phyloP scores from a whole-genome alignment of 2,888 invertebrate species.

The Brassicogethes aeneus region DNA sequence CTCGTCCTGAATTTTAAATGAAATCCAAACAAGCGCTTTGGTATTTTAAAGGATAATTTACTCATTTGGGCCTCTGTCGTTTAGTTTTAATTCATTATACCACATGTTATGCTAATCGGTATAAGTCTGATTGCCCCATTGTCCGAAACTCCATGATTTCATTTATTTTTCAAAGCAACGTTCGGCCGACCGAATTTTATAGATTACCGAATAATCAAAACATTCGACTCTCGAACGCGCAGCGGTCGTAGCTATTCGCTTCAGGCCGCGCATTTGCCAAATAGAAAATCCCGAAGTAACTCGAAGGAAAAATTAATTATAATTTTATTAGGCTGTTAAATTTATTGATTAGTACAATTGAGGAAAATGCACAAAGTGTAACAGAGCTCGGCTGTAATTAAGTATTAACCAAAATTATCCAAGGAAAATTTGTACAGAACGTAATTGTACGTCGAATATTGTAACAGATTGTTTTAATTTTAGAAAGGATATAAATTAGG shows the following conservation, averaged over 20 bases:
- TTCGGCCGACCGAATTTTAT: no score
- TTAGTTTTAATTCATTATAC: neutral
- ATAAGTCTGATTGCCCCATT: neutral
- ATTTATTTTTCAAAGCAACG: slow-evolving; percentile 1
- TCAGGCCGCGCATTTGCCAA: no score
- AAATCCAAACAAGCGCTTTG: slow-evolving; percentile 11
- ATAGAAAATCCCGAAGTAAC: no score
- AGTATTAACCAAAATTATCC: slow-evolving; percentile 16
- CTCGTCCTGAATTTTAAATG: slow-evolving; percentile 14
- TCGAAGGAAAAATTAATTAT: no score
- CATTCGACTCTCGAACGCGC: no score
- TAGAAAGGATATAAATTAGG: slow-evolving; percentile 22
- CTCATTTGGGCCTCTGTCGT: slow-evolving; percentile 1
- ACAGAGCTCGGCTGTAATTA: slow-evolving; percentile 6
- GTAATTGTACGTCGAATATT: slow-evolving; percentile 23
- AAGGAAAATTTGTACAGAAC: slow-evolving; percentile 16
- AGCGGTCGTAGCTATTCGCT: no score
- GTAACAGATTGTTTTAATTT: slow-evolving; percentile 26
- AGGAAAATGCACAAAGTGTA: neutral
- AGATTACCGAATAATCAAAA: no score
- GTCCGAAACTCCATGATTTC: neutral
- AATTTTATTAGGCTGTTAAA: no score
- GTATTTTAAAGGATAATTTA: slow-evolving; percentile 11
- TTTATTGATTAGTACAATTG: neutral
- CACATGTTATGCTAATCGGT: neutral